Evolutionary conservation across 2,888 invertebrate species (phyloP).

Genomic region (Limnephilus lunatus): DNA sequence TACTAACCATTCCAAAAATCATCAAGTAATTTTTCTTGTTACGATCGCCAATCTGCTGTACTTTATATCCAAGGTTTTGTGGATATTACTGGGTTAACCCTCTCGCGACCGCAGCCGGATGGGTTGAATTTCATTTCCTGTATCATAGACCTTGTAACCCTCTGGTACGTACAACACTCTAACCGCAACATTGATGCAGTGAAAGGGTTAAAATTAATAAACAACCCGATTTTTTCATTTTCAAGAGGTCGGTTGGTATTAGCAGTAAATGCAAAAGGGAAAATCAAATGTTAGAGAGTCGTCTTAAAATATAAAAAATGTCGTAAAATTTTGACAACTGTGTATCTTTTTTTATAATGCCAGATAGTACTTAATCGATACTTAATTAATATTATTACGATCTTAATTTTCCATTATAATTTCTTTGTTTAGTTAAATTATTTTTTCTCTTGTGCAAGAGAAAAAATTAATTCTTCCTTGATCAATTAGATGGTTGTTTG

Average conservation of each 20-base stretch:
- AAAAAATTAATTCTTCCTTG: too few relatives aligned
- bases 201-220: not conserved
- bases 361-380: too few relatives aligned
- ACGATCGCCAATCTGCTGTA: not conserved
- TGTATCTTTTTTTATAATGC: too few relatives aligned
- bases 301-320: too few relatives aligned
- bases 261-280: not conserved
- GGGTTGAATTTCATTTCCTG: conserved; percentile 59
- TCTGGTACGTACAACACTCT: not conserved
- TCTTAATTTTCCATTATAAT: too few relatives aligned
- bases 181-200: conserved; percentile 1
- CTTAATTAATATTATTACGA: too few relatives aligned
- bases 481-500: too few relatives aligned
- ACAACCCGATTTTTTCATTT: not conserved
- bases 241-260: not conserved
- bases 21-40: not conserved
- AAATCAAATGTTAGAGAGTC: not conserved
- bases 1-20: not conserved
- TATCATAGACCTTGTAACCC: conserved; percentile 45
- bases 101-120: conserved; percentile 44
- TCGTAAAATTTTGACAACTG: too few relatives aligned
- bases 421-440: too few relatives aligned
- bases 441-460: too few relatives aligned
- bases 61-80: not conserved
- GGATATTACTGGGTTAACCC: conserved; percentile 54